These are phyloP conservation scores for Oreotragus oreotragus DNA, from an alignment of 2,113 vertebrate genomes.

Conservation along the genomic window DNA sequence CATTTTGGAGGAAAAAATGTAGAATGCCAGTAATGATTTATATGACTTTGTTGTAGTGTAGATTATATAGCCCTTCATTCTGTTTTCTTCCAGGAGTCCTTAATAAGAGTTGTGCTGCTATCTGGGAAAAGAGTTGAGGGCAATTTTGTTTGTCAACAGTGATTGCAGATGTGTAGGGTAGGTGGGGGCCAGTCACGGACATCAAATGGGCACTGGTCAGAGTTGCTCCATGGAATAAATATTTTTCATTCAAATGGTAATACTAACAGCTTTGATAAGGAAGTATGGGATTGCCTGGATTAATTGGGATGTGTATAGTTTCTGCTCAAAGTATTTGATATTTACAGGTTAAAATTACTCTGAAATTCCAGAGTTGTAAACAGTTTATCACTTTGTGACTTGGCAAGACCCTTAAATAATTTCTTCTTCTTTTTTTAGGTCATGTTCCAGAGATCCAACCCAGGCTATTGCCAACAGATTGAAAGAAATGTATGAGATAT, in stretches of 20 bases:
- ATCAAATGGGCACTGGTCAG: neutral
- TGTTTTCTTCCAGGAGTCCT: neutral
- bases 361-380: neutral
- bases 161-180: neutral
- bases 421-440: slow-evolving; percentile 76
- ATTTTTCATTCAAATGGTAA: neutral
- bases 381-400: neutral
- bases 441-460: slow-evolving; percentile 91
- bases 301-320: neutral
- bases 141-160: neutral
- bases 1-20: neutral
- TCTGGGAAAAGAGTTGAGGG: neutral
- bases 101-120: neutral
- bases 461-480: slow-evolving; percentile 86
- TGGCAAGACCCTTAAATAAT: neutral
- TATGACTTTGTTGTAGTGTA: neutral
- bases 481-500: slow-evolving; percentile 90
- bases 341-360: neutral
- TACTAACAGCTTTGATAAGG: neutral
- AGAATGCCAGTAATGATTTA: neutral
- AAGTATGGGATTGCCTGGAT: neutral
- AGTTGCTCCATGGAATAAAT: neutral
- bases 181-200: neutral
- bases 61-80: neutral
- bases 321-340: slow-evolving; percentile 20